Evolutionary conservation across 2,888 invertebrate genomes (phyloP), one percentile per base, ranked within the genome.

Genomic region (Scaptomyza tumidula): DNA sequence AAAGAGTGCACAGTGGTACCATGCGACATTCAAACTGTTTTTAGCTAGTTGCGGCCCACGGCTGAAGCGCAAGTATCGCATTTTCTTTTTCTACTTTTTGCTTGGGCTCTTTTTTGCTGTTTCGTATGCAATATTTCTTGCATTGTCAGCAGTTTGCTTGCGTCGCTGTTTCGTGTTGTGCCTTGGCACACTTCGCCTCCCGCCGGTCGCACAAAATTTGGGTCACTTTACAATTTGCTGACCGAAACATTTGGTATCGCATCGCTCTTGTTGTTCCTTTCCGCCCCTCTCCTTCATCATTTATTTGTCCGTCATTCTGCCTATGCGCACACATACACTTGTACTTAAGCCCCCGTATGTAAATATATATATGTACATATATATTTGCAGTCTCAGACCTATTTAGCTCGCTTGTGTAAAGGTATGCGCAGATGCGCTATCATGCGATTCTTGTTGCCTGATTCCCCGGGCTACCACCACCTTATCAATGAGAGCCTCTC

Each of bases 151-250:
- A 82, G 71, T 80, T 80, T 82, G 87, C 50, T n/a, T 4, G 9
- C 37, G 29, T 29, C 53, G 50, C 41, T 52, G 59, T 39, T 55
- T 31, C 44, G 35, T 14, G 10, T 48, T 72, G 84, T 82, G 79
- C 87, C 81, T 80, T 86, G 89, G 86, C 88, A 88, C 80, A 89
- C 89, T 84, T 89, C 82, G 87, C 55, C 70, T 69, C 79, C 71
- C 72, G 77, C 66, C 59, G 66, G 70, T 73, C 66, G 64, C 56
- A 56, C 27, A 52, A 71, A 89, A 89, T 89, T 86, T 86, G 85
- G 89, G 89, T 86, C 89, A 89, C 78, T 87, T 76, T 86, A 86
- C 75, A 84, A 84, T 87, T 88, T 71, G 83, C 83, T 84, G 83
- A 86, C 89, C 89, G 79, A 81, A 81, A n/a, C 80, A 57, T 58